These are phyloP conservation scores for Scomber colias DNA, from an alignment of 2,113 vertebrate genomes.

Conservation along the genomic window DNA sequence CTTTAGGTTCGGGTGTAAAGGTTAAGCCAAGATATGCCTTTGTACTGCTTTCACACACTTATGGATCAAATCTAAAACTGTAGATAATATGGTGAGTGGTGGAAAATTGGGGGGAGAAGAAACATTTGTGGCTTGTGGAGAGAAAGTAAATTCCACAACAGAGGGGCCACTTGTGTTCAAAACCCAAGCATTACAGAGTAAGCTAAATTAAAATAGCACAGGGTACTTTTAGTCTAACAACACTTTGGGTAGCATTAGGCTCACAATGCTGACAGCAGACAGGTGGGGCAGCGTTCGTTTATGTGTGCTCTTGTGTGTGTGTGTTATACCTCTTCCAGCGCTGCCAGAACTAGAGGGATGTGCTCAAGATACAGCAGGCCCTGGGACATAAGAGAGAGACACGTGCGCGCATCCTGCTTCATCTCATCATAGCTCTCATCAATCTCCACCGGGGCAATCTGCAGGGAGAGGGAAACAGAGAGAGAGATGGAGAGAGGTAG, in stretches of 20 bases:
- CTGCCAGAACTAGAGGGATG: slow-evolving; percentile 93
- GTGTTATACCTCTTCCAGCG: slow-evolving; percentile 89
- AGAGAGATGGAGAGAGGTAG: slow-evolving; percentile 54
- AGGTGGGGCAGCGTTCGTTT: slow-evolving; percentile 41
- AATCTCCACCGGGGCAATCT: slow-evolving; percentile 99
- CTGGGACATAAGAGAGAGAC: slow-evolving; percentile 98
- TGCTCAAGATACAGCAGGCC: slow-evolving; percentile 96
- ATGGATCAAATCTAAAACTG: slow-evolving; percentile 19
- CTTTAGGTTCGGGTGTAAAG: slow-evolving; percentile 3
- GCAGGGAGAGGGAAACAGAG: slow-evolving; percentile 53
- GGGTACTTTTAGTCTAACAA: slow-evolving; percentile 56
- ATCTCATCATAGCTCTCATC: slow-evolving; percentile 98
- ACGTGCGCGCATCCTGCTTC: slow-evolving; percentile 98
- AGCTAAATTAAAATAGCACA: slow-evolving; percentile 54
- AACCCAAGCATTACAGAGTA: slow-evolving; percentile 24
- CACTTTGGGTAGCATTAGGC: slow-evolving; percentile 48
- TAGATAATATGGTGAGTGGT: neutral
- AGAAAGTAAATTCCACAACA: slow-evolving; percentile 1
- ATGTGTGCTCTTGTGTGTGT: slow-evolving; percentile 27
- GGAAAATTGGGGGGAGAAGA: too few species aligned
- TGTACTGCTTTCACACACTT: neutral
- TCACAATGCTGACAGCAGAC: slow-evolving; percentile 47
- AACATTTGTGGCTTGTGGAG: neutral
- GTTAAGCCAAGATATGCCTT: slow-evolving; percentile 4
- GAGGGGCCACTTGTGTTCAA: slow-evolving; percentile 7